Percentiles rank a stretch among this genome's conserved stretches.
These are phyloP conservation scores for Bombyx mori DNA, from an alignment of 1,140 invertebrate species.

Conservation along the genomic window ASM3026992v2 NC_085119.1:9223001-9223500, in stretches of 20 bases:
- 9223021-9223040: too few species aligned
- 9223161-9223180: slow-evolving; percentile 76
- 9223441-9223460: too few species aligned
- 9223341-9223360: too few species aligned
- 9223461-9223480: too few species aligned
- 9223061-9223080: slow-evolving; percentile 12
- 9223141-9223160: slow-evolving; percentile 80
- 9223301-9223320: neutral
- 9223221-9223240: slow-evolving; percentile 61
- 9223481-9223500: too few species aligned
- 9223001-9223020: too few species aligned
- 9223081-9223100: slow-evolving; percentile 79
- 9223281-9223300: neutral
- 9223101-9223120: slow-evolving; percentile 77
- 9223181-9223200: slow-evolving; percentile 83
- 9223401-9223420: too few species aligned
- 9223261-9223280: neutral
- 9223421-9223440: too few species aligned
- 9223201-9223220: slow-evolving; percentile 81
- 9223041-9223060: too few species aligned
- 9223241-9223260: neutral
- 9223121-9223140: slow-evolving; percentile 81
- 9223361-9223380: too few species aligned
- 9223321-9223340: neutral
- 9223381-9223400: too few species aligned